phyloP scores from a whole-genome alignment of 2,797 vertebrate genomes.

The Danio jaintianensis region DNA sequence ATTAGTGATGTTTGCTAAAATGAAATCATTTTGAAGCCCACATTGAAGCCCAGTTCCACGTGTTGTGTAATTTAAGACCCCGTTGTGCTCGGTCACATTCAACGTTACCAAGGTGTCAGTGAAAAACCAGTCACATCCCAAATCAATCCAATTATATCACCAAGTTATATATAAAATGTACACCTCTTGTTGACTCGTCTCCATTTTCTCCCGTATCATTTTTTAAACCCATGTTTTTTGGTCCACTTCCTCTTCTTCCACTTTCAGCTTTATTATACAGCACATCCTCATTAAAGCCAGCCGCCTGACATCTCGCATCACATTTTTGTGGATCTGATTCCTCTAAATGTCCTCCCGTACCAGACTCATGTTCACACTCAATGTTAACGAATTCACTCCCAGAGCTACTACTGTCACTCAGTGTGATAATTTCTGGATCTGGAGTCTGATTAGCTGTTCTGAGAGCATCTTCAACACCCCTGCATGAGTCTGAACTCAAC shows the following conservation, averaged over 20 bases:
- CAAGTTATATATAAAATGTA: slow-evolving; percentile 12
- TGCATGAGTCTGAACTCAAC: slow-evolving; percentile 53
- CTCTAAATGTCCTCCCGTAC: background rate
- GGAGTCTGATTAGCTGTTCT: background rate
- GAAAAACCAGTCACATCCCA: background rate
- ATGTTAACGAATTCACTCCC: slow-evolving; percentile 29
- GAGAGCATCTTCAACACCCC: slow-evolving; percentile 30
- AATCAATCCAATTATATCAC: background rate
- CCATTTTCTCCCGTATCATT: background rate
- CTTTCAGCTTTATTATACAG: background rate
- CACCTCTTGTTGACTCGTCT: slow-evolving; percentile 38
- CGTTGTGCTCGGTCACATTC: background rate
- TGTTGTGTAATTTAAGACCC: background rate
- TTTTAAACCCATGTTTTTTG: slow-evolving; percentile 5
- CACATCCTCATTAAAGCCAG: background rate
- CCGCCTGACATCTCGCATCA: slow-evolving; percentile 13
- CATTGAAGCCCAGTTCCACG: slow-evolving; percentile 6
- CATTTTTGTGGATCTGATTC: background rate
- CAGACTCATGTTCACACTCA: background rate
- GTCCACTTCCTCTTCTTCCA: slow-evolving; percentile 9
- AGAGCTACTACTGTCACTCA: slow-evolving; percentile 39
- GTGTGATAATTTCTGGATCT: background rate
- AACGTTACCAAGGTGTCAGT: background rate
- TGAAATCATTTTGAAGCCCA: too few relatives aligned
- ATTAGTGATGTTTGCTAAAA: too few relatives aligned